Conservation (phyloP, 53 echinoderm and acorn worm genomes). For the Astropecten irregularis region DNA sequence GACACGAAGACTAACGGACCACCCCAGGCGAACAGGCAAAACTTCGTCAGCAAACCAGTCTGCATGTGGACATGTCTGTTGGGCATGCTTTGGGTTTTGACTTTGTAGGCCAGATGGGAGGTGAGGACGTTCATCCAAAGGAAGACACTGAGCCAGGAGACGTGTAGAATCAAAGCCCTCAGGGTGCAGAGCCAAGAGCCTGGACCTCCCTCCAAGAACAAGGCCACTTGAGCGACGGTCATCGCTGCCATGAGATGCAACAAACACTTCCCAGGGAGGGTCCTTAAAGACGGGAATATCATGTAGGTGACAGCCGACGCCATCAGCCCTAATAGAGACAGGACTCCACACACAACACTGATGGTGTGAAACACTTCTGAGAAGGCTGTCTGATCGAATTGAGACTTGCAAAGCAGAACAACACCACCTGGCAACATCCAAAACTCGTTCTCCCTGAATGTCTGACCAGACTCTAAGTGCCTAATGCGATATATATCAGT, state of each 20-base stretch:
- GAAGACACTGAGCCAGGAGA: background rate
- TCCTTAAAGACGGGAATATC: conserved; percentile 54
- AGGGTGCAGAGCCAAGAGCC: background rate
- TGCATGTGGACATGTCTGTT: background rate
- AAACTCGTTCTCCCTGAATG: background rate
- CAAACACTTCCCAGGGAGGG: conserved; percentile 66
- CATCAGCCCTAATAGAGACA: conserved; percentile 47
- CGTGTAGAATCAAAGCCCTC: background rate
- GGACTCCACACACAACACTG: conserved; percentile 10
- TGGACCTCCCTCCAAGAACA: background rate
- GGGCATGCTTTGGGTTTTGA: background rate
- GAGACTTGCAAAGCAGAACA: background rate
- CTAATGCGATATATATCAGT: background rate
- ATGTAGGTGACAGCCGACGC: conserved; percentile 49
- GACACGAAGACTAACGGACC: background rate
- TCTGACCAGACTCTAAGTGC: background rate
- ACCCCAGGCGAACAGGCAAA: background rate
- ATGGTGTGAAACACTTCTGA: background rate
- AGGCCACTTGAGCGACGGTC: conserved; percentile 24
- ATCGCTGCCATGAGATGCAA: conserved; percentile 59
- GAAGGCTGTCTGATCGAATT: background rate
- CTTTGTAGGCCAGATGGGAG: background rate
- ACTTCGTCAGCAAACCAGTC: background rate
- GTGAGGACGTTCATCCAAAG: conserved; percentile 4
- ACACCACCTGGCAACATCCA: background rate